Base-by-base conservation (phyloP, 2,113 vertebrate species). In the Natator depressus region DNA sequence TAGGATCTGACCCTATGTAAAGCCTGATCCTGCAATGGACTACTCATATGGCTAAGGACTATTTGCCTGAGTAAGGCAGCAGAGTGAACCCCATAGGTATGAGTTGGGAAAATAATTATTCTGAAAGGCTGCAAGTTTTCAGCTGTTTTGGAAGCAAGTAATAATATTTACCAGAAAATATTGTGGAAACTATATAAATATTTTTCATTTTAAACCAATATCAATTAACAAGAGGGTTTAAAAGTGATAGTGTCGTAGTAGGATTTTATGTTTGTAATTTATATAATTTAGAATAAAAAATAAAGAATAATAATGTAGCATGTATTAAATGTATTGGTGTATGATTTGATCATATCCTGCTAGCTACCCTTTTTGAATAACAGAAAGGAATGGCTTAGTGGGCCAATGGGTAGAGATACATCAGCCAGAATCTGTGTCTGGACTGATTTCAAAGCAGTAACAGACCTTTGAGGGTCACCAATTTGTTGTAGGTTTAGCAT, bases 181-280 rank as follows among this genome's bases (percentile, higher is more conserved):
- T 51, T 84, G 5, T 11, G 89, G 81, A 93, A 95, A 88, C 38
- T 2, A 89, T 6, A 14, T 38, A 54, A 89, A 84, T 92, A 90
- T 85, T 89, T 49, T 83, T 91, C 87, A 90, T 87, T 87, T 95
- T 90, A 89, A 76, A 95, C 69, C 35, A 82, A 27, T 19, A 19
- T 84, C 53, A 93, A 69, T 89, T 83, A 89, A 72, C 69, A 47
- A 82, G 53, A 87, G 80, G 47, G 87, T 78, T 80, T 85, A 46
- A 19, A 91, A 94, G 46, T 8, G 47, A 49, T 49, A 49, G 10
- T 5, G 46, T 47, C 5, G 46, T 47, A 47, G n/a, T n/a, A n/a
- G n/a, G n/a, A n/a, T n/a, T n/a, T n/a, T n/a, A n/a, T 49, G 10
- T 49, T 49, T 49, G 47, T 49, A 49, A 49, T 49, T 49, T 49